phyloP scores from a whole-genome alignment of 1,140 invertebrate species.

The Scaptomyza hsui region DNA sequence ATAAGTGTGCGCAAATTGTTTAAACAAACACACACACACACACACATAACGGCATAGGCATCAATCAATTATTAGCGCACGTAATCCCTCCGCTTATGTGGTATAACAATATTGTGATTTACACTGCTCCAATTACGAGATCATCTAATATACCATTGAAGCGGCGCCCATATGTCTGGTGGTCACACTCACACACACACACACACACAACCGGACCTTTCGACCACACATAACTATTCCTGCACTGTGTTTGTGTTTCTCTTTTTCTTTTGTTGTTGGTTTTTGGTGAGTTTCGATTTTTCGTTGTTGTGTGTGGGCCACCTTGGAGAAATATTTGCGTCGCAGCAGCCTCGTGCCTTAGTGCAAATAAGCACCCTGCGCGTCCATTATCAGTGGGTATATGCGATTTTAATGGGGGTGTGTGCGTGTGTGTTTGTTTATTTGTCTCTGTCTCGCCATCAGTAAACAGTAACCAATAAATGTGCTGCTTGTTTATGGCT shows the following conservation, averaged over 20 bases:
- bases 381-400: slow-evolving; percentile 31
- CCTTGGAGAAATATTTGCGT: slow-evolving; percentile 33
- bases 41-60: background rate
- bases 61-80: slow-evolving; percentile 42
- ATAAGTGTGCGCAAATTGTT: slow-evolving; percentile 73
- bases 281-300: background rate
- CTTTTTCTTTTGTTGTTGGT: slow-evolving; percentile 1
- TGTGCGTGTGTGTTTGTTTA: background rate
- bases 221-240: slow-evolving; percentile 16
- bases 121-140: slow-evolving; percentile 42
- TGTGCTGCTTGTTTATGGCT: background rate
- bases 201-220: slow-evolving; percentile 12
- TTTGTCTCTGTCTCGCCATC: slow-evolving; percentile 11
- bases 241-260: slow-evolving; percentile 3
- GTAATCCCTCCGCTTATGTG: slow-evolving; percentile 38
- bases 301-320: slow-evolving; percentile 8
- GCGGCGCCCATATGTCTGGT: slow-evolving; percentile 37
- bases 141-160: slow-evolving; percentile 28
- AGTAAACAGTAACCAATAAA: slow-evolving; percentile 18
- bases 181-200: background rate
- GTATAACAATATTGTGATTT: slow-evolving; percentile 34
- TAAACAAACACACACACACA: slow-evolving; percentile 45
- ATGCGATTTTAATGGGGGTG: background rate
- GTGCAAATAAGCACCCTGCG: slow-evolving; percentile 32
- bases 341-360: slow-evolving; percentile 46